Conservation (phyloP, 2,113 vertebrate genomes). For the Eurypyga helias region DNA sequence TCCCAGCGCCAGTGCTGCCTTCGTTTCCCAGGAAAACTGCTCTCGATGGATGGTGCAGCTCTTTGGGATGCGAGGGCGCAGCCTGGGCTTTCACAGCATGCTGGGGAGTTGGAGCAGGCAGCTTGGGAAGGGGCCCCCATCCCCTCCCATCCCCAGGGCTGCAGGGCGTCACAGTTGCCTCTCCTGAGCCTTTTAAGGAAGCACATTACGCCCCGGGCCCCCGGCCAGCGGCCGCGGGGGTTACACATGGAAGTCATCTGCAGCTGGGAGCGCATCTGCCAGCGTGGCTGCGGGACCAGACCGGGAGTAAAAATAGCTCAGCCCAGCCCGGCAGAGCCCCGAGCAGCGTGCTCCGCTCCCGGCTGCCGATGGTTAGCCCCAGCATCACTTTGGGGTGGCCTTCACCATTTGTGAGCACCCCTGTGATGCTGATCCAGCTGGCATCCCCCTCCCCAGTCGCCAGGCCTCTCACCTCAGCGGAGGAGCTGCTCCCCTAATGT, state of each 20-base stretch:
- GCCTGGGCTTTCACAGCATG: fast-evolving
- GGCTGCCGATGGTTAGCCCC: not conserved
- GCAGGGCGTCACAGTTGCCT: not conserved
- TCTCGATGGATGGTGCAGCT: fast-evolving
- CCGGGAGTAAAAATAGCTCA: constrained; percentile 62
- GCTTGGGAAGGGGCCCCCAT: not conserved
- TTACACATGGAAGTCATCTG: constrained; percentile 44
- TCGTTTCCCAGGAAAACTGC: not conserved
- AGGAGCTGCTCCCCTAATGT: not conserved
- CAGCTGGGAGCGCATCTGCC: constrained; percentile 39
- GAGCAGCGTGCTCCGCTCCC: fast-evolving
- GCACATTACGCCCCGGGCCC: not conserved
- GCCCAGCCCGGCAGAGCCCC: not conserved
- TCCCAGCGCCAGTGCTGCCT: fast-evolving
- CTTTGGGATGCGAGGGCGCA: fast-evolving
- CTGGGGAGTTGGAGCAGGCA: fast-evolving
- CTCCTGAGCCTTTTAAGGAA: constrained; percentile 70
- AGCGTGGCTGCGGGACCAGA: constrained; percentile 44
- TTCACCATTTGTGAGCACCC: not conserved
- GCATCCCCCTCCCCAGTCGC: not conserved
- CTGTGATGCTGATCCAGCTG: fast-evolving
- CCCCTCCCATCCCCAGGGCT: not conserved
- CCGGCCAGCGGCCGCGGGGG: not conserved
- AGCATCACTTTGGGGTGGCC: fast-evolving
- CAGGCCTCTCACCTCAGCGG: not conserved